Conservation (phyloP, 2,113 vertebrate genomes). For the Notechis scutatus region DNA sequence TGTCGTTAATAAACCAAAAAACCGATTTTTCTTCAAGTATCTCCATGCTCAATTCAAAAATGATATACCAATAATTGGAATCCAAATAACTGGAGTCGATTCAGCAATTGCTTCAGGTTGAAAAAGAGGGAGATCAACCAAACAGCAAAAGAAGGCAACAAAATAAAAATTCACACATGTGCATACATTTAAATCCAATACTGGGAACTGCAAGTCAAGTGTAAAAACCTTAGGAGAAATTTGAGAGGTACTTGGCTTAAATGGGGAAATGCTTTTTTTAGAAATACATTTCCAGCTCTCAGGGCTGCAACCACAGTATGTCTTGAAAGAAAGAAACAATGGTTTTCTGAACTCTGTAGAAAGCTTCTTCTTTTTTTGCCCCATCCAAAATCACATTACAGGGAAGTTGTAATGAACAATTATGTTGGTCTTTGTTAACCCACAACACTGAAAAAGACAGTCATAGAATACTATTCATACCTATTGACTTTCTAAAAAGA, state of each 20-base stretch:
- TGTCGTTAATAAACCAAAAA: background rate
- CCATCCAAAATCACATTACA: background rate
- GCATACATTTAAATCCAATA: background rate
- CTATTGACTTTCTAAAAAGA: background rate
- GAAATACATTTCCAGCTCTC: background rate
- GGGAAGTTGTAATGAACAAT: background rate
- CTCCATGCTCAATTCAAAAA: background rate
- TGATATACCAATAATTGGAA: background rate
- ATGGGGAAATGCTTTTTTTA: background rate
- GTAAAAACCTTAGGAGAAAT: background rate
- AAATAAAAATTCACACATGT: background rate
- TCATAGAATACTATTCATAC: background rate
- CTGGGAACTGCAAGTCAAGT: background rate
- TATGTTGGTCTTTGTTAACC: background rate
- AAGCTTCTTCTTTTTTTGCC: background rate
- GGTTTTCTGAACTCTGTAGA: background rate
- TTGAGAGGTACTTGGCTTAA: background rate
- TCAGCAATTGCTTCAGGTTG: background rate
- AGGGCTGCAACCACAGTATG: background rate
- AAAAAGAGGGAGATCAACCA: background rate
- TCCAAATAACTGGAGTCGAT: background rate
- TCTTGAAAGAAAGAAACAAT: background rate
- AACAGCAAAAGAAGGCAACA: background rate
- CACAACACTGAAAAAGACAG: background rate
- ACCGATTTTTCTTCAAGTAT: background rate